Evolutionary conservation across 2,888 invertebrate species (phyloP).

Genomic region (Andrena bicolor): DNA sequence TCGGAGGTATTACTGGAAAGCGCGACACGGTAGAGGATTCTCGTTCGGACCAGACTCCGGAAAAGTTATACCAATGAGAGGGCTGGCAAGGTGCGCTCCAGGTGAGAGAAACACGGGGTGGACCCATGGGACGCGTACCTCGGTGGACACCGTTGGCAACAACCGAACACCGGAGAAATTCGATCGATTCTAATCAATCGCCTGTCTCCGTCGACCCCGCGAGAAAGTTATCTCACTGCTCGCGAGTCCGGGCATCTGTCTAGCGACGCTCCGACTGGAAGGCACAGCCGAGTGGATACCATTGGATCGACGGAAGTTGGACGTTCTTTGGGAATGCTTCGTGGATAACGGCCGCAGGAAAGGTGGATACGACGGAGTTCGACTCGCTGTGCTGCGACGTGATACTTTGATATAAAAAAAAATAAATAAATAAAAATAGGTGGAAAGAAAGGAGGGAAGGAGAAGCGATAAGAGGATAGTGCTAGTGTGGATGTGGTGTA

Average conservation of each 20-base stretch:
- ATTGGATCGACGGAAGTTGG: background rate
- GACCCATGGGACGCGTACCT: constrained; percentile 68
- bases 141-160: constrained; percentile 52
- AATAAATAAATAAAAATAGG: background rate
- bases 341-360: constrained; percentile 15
- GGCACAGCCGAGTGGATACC: background rate
- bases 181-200: constrained; percentile 50
- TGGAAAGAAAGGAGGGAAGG: background rate
- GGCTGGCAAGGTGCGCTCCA: constrained; percentile 47
- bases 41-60: constrained; percentile 26
- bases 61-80: constrained; percentile 66
- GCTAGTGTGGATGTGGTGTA: constrained; percentile 72
- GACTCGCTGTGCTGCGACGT: background rate
- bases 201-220: background rate
- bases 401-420: background rate
- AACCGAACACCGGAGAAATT: constrained; percentile 49
- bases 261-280: constrained; percentile 1
- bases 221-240: constrained; percentile 11
- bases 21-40: background rate
- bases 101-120: constrained; percentile 71
- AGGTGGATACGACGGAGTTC: constrained; percentile 27
- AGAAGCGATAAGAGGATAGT: constrained; percentile 20
- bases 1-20: background rate
- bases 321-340: constrained; percentile 14
- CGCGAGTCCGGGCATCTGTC: constrained; percentile 3